Evolutionary conservation across 2,888 invertebrate species (phyloP).

Genomic region (Drosophila niveifrons): DNA sequence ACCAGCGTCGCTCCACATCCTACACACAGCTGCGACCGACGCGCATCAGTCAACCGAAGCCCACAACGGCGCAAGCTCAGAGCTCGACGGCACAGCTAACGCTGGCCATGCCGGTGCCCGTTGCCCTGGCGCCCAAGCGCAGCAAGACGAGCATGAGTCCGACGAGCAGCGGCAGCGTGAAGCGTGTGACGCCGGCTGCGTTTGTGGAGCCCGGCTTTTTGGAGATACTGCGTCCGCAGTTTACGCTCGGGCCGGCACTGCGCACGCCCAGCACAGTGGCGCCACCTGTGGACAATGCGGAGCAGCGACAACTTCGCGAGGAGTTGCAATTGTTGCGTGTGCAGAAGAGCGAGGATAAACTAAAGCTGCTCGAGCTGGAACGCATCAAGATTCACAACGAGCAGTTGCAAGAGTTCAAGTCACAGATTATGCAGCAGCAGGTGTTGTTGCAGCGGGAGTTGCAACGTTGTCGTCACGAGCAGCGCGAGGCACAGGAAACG

Average conservation of each 20-base stretch:
- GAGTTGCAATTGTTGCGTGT: constrained; percentile 95
- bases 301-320: constrained; percentile 86
- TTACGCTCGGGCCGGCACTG: constrained; percentile 93
- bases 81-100: constrained; percentile 69
- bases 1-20: constrained; percentile 82
- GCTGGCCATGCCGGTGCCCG: constrained; percentile 65
- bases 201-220: constrained; percentile 96
- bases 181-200: constrained; percentile 88
- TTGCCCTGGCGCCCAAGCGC: constrained; percentile 75
- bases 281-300: constrained; percentile 56
- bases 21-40: constrained; percentile 77
- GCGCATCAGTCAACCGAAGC: constrained; percentile 68
- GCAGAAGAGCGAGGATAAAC: constrained; percentile 95
- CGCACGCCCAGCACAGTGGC: constrained; percentile 87
- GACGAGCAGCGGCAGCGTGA: constrained; percentile 86
- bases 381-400: constrained; percentile 95
- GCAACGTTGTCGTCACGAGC: constrained; percentile 93
- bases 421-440: constrained; percentile 96
- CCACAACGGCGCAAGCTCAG: constrained; percentile 66
- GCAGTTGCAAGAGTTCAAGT: constrained; percentile 96
- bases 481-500: constrained; percentile 94
- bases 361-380: constrained; percentile 95
- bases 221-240: constrained; percentile 94
- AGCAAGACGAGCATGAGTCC: constrained; percentile 83
- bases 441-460: constrained; percentile 94